These are phyloP conservation scores for Thamnaconus septentrionalis DNA, from an alignment of 2,113 vertebrate genomes.

Conservation along the genomic window DNA sequence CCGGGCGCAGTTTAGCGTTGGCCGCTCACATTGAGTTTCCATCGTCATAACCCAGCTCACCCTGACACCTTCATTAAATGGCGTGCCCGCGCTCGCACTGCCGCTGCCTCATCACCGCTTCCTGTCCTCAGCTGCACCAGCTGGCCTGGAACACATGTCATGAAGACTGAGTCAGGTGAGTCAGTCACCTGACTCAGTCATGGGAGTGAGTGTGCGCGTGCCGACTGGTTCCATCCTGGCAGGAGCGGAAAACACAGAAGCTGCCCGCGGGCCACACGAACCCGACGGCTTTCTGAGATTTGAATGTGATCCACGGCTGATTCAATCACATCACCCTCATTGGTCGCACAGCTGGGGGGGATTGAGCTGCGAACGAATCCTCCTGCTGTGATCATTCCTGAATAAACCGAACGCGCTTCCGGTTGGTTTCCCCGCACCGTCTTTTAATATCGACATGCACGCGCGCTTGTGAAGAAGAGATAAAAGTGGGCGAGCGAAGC, in stretches of 20 bases:
- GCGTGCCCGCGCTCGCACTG: too few relatives aligned
- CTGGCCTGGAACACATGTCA: slow-evolving; percentile 16
- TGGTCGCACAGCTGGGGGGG: slow-evolving; percentile 4
- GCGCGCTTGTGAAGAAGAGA: slow-evolving; percentile 15
- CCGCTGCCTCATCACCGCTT: not conserved
- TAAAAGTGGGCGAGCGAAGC: slow-evolving; percentile 25
- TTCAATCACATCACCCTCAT: slow-evolving; percentile 19
- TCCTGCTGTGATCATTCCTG: slow-evolving; percentile 15
- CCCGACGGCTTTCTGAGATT: slow-evolving; percentile 9
- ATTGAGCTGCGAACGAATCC: too few relatives aligned
- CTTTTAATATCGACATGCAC: slow-evolving; percentile 1
- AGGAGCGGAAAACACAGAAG: slow-evolving; percentile 26
- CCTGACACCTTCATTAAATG: not conserved
- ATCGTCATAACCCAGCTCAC: slow-evolving; percentile 1
- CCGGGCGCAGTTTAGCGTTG: slow-evolving; percentile 5
- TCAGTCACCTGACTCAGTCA: too few relatives aligned
- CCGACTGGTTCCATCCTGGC: slow-evolving; percentile 29
- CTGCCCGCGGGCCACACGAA: slow-evolving; percentile 1
- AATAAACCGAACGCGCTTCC: slow-evolving; percentile 28
- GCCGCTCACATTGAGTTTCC: slow-evolving; percentile 37
- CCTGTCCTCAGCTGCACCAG: not conserved
- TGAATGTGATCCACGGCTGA: slow-evolving; percentile 33
- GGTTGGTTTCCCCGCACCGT: slow-evolving; percentile 42
- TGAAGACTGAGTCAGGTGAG: too few relatives aligned
- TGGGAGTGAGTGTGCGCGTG: not conserved